These are phyloP conservation scores for Chaetoderma sp. DNA, from an alignment of 2,888 invertebrate species.

Conservation along the genomic window DNA sequence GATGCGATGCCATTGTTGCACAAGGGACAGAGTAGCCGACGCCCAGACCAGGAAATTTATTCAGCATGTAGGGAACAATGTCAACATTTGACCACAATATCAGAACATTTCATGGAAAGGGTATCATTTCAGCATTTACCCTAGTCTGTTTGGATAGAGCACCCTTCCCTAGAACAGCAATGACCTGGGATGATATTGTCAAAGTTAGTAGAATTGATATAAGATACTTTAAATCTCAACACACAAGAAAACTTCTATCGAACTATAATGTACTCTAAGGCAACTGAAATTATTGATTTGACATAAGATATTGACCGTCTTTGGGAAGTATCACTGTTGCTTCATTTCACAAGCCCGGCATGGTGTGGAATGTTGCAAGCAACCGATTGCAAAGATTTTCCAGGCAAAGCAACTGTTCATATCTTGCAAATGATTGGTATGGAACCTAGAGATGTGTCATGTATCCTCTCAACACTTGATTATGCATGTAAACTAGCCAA, in stretches of 20 bases:
- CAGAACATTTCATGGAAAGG: no score
- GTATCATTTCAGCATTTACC: no score
- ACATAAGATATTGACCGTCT: slow-evolving; percentile 6
- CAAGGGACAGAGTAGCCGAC: no score
- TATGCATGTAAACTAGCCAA: slow-evolving; percentile 19
- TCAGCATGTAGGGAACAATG: no score
- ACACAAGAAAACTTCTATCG: background rate
- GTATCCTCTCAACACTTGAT: slow-evolving; percentile 29
- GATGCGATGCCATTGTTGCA: no score
- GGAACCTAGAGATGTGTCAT: slow-evolving; percentile 30
- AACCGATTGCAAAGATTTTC: slow-evolving; percentile 9
- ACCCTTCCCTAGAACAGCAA: background rate
- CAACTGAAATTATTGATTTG: no score
- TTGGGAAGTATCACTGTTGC: slow-evolving; percentile 8
- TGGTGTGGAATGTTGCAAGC: slow-evolving; percentile 21
- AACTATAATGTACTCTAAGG: no score
- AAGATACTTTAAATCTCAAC: slow-evolving; percentile 6
- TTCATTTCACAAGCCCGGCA: background rate
- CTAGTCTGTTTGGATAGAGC: no score
- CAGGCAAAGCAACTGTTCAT: slow-evolving; percentile 22
- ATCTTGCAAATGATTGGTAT: slow-evolving; percentile 39
- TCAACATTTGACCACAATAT: no score
- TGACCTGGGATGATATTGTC: background rate
- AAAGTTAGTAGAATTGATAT: slow-evolving; percentile 21
- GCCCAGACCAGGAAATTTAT: no score